Base-by-base conservation (phyloP, 2,797 vertebrate species). In the Allochrocebus solatus region DNA sequence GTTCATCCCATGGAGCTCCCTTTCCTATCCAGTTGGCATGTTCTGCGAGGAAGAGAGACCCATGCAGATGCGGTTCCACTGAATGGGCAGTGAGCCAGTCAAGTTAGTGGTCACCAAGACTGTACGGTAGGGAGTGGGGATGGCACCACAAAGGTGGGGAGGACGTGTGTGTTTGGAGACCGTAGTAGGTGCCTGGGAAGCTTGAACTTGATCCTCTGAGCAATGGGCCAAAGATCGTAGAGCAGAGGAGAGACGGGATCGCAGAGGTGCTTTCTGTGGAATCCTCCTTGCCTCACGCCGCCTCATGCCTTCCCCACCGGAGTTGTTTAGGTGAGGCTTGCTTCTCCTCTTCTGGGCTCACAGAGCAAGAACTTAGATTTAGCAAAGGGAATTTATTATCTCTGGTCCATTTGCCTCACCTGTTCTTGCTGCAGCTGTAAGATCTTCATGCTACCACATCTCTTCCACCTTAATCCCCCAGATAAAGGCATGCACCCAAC, bases 1-100 rank as follows among this genome's bases (percentile, higher is more conserved):
- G 24, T 19, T 81, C 48, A n/a, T 36, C 41, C 10, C 0, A 4
- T 0, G 3, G 61, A n/a, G 70, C 46, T 86, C 36, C 55, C 14
- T 24, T 87, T 48, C 8, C 46, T 26, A 26, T 11, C 43, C 22
- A 3, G 1, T 8, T 36, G 46, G 89, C 41, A 12, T 10, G 1
- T 50, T 82, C 70, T 39, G 74, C 46, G 21, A 57, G 28, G 43
- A 84, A 83, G 26, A 6, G 28, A 76, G 26, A 10, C 24, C 14
- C 13, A 0, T 0, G 12, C n/a, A 36, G 43, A 14, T 8, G 1
- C 1, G 36, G 53, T n/a, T 16, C 50, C 30, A 24, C 21, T 22
- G 21, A 24, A 39, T 11, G 26, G 72, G 11, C 39, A 26, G 24
- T 26, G 24, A 72, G 22, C 22, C 53, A 1, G 1, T 30, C n/a